Base-by-base conservation (phyloP, 2,888 invertebrate species). In the Cataglyphis livida region DNA sequence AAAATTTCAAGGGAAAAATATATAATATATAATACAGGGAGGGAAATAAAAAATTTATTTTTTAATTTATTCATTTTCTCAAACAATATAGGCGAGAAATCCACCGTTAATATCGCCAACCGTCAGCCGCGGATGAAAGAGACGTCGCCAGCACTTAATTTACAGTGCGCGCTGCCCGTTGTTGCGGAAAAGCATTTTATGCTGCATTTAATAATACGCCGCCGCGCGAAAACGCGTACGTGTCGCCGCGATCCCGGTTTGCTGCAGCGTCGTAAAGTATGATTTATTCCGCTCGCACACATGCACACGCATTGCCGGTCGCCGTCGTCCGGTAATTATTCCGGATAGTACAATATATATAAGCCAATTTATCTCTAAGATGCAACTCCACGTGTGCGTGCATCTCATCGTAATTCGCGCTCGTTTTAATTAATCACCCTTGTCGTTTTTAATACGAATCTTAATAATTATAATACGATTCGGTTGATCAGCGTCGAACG, bases 221-320 rank as follows among this genome's bases (percentile, higher is more conserved):
- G 38, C 38, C 25, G 82, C 65, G 81, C 79, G 83, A 85, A 85
- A 83, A 85, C 18, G 74, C 65, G 70, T 41, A 61, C 61, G 35
- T 15, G 64, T 79, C 51, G n/a, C 51, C 61, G 66, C 51, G 64
- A 82, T 76, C 83, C 51, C n/a, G 51, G 87, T 62, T 76, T 83
- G 71, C 81, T 35, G 62, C 86, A 87, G 81, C 84, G 86, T 89
- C 87, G 89, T 93, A 92, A 93, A 93, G 91, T 92, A 87, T 93
- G 92, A 93, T 93, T 93, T 93, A 93, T 93, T 90, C 89, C 86
- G 85, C 82, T 89, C 84, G 75, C 70, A 82, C 84, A 86, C 85
- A 84, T 81, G 86, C 81, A 81, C 84, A 83, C 35, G 21, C 41
- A 51, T n/a, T 44, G 15, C 44, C 44, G 25, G n/a, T 28, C 75